These are phyloP conservation scores for Hemibagrus wyckioides DNA, from an alignment of 2,113 vertebrate genomes.

Conservation along the genomic window DNA sequence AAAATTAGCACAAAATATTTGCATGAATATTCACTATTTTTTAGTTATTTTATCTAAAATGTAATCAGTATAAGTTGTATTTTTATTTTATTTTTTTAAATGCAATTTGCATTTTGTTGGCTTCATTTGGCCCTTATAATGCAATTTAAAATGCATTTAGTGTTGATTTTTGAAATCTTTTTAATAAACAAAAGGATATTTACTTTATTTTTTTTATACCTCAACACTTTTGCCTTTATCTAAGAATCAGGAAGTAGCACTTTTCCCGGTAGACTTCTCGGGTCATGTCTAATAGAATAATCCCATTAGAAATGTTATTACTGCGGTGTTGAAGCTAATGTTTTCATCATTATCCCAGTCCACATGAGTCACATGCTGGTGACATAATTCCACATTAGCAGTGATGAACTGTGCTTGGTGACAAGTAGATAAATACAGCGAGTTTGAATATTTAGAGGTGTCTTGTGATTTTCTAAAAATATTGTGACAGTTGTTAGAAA, in stretches of 20 bases:
- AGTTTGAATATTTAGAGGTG: constrained; percentile 40
- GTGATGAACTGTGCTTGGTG: constrained; percentile 41
- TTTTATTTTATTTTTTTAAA: background rate
- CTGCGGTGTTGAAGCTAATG: constrained; percentile 64
- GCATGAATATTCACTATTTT: background rate
- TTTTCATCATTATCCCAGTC: constrained; percentile 60
- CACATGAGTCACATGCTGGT: constrained; percentile 55
- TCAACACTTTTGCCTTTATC: constrained; percentile 38
- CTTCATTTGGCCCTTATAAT: background rate
- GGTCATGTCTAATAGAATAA: constrained; percentile 65
- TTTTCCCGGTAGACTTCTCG: constrained; percentile 52
- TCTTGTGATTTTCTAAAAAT: constrained; percentile 59
- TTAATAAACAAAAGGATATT: background rate
- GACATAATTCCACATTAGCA: constrained; percentile 56
- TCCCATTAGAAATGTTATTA: constrained; percentile 57
- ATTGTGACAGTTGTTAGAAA: constrained; percentile 69
- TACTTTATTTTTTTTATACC: background rate
- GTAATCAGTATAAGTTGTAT: background rate
- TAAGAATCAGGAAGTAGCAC: constrained; percentile 54
- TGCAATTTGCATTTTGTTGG: background rate
- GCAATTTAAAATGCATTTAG: no score
- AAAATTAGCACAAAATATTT: background rate
- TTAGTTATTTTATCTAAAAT: background rate
- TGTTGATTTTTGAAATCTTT: background rate
- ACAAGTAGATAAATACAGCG: constrained; percentile 60